Conservation (phyloP, 1,140 invertebrate genomes). For the Lordiphosa mommai region DNA sequence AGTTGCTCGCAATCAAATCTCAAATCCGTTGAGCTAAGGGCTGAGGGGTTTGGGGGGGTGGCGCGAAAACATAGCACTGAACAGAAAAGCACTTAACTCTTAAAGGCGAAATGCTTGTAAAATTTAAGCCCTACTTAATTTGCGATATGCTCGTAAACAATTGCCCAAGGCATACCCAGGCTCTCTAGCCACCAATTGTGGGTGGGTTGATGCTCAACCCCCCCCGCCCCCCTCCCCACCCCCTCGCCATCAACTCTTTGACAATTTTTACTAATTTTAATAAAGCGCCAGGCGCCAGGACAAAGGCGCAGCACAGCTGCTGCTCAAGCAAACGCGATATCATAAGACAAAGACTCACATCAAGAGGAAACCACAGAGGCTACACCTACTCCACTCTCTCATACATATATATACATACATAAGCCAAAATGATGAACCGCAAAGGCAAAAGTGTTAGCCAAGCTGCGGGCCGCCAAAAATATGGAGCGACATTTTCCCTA, state of each 20-base stretch:
- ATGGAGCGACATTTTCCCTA: conserved; percentile 12
- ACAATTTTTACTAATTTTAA: conserved; percentile 73
- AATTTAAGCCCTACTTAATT: conserved; percentile 76
- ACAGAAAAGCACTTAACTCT: conserved; percentile 74
- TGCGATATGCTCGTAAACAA: conserved; percentile 74
- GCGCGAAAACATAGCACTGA: conserved; percentile 12
- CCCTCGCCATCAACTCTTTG: conserved; percentile 10
- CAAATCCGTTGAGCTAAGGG: conserved; percentile 7
- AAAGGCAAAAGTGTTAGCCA: conserved; percentile 24
- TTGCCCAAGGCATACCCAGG: conserved; percentile 45
- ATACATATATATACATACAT: not conserved
- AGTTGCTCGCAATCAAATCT: conserved; percentile 43
- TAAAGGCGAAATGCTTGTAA: conserved; percentile 76
- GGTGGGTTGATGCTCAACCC: conserved; percentile 6
- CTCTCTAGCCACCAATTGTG: conserved; percentile 25
- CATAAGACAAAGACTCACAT: conserved; percentile 69
- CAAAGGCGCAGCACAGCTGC: conserved; percentile 29
- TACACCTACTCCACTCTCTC: conserved; percentile 15
- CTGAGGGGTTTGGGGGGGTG: not conserved
- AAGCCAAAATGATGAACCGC: conserved; percentile 23
- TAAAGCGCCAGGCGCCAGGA: conserved; percentile 50
- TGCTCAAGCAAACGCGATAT: conserved; percentile 45
- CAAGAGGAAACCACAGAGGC: conserved; percentile 67
- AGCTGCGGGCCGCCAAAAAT: conserved; percentile 17
- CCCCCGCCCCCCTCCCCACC: not conserved